Conservation (phyloP, 1,140 invertebrate genomes). For the Sycobia sp. region DNA sequence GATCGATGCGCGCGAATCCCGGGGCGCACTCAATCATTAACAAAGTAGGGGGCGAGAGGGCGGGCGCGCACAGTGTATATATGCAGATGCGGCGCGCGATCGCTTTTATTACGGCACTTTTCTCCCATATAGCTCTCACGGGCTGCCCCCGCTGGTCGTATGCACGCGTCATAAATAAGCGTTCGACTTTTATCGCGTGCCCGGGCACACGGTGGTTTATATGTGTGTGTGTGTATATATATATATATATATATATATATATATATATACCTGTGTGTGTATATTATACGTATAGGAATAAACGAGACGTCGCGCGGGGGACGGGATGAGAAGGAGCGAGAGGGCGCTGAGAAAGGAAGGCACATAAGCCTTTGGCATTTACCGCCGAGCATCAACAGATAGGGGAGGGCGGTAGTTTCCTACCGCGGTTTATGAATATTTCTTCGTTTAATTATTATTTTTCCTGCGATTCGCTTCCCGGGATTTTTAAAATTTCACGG, state of each 20-base stretch:
- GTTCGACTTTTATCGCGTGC: slow-evolving; percentile 18
- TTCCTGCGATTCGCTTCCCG: too few relatives aligned
- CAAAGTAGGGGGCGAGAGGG: slow-evolving; percentile 1
- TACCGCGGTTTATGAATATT: too few relatives aligned
- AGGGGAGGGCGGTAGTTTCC: too few relatives aligned
- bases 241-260: too few relatives aligned
- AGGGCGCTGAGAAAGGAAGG: neutral
- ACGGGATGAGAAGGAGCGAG: neutral
- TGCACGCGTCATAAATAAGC: slow-evolving; percentile 10
- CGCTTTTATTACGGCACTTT: neutral
- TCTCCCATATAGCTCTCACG: neutral
- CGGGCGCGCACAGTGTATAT: neutral
- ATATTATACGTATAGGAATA: too few relatives aligned
- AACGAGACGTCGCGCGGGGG: neutral
- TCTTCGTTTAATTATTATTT: too few relatives aligned
- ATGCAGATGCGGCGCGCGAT: neutral
- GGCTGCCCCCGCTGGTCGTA: neutral
- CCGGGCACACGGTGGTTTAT: too few relatives aligned
- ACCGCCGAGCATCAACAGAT: neutral
- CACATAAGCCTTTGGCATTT: too few relatives aligned
- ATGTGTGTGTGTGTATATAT: too few relatives aligned
- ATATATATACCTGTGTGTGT: too few relatives aligned
- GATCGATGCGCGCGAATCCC: slow-evolving; percentile 4
- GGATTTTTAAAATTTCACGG: too few relatives aligned
- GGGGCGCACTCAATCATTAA: slow-evolving; percentile 6